phyloP scores from a whole-genome alignment of 2,888 invertebrate species.

The Lithodes maja region DNA sequence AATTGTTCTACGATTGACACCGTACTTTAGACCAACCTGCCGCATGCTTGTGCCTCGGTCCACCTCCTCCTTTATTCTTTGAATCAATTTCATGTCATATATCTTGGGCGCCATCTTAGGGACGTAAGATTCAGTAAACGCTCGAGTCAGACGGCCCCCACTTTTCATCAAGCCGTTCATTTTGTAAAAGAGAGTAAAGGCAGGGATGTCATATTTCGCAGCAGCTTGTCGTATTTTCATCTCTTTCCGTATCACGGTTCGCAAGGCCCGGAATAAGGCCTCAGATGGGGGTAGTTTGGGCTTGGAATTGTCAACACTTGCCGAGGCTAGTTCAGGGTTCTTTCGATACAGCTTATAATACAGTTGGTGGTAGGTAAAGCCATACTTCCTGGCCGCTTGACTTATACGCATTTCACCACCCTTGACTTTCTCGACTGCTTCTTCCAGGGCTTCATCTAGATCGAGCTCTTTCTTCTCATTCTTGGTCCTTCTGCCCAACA shows the following conservation, averaged over 20 bases:
- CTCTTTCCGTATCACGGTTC: not conserved
- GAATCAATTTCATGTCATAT: no score
- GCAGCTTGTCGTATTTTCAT: not conserved
- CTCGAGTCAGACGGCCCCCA: not conserved
- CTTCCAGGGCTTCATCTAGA: not conserved
- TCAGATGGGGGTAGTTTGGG: not conserved
- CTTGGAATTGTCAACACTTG: no score
- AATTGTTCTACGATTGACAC: no score
- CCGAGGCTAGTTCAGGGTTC: no score
- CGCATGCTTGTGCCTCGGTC: no score
- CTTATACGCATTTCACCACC: not conserved
- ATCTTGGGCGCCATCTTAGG: no score
- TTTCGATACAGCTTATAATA: not conserved
- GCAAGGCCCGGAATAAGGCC: not conserved
- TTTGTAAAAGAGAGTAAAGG: not conserved
- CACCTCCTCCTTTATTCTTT: no score
- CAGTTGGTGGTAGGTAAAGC: not conserved
- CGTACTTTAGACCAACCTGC: no score
- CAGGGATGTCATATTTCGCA: not conserved
- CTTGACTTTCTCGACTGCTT: not conserved
- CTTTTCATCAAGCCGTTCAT: not conserved
- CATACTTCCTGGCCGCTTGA: not conserved
- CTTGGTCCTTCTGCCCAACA: no score
- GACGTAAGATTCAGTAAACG: no score
- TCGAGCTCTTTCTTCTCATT: not conserved